Percentiles rank a stretch among this genome's conserved stretches.
Conservation (phyloP, 2,888 invertebrate species). For the Bruchidius siliquastri region DNA sequence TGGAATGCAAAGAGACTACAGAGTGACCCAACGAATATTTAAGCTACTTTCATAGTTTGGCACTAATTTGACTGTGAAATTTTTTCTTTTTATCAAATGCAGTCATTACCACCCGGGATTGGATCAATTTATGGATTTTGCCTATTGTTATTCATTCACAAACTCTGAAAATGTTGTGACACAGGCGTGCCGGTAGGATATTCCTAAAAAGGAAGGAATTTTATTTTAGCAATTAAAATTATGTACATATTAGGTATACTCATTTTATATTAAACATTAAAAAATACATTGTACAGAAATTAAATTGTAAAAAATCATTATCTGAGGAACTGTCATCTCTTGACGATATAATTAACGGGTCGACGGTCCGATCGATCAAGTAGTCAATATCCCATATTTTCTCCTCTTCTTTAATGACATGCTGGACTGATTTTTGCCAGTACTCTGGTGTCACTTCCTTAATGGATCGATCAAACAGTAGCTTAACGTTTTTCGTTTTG, state of each 20-base stretch:
- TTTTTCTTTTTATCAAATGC: no score
- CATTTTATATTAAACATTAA: not conserved
- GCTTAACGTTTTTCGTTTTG: constrained; percentile 3
- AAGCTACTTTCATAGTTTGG: no score
- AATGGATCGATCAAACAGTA: constrained; percentile 4
- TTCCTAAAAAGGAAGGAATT: not conserved
- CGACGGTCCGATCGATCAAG: not conserved
- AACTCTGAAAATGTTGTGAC: not conserved
- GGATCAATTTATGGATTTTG: no score
- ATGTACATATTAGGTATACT: not conserved
- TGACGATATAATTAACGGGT: no score
- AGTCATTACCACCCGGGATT: no score
- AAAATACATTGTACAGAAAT: constrained; percentile 1
- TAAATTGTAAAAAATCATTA: not conserved
- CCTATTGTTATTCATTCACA: no score
- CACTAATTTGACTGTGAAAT: no score
- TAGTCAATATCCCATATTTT: constrained; percentile 2
- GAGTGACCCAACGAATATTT: no score
- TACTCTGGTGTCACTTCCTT: constrained; percentile 3
- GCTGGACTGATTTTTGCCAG: constrained; percentile 6
- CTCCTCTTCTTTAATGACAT: constrained; percentile 5
- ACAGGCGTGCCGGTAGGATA: not conserved
- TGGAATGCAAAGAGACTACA: no score
- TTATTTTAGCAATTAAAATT: no score
- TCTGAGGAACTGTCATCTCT: no score